A percentile compares a stretch with the other conserved stretches of the same genome.
phyloP scores from a whole-genome alignment of 2,113 vertebrate species.

The Oncorhynchus keta region DNA sequence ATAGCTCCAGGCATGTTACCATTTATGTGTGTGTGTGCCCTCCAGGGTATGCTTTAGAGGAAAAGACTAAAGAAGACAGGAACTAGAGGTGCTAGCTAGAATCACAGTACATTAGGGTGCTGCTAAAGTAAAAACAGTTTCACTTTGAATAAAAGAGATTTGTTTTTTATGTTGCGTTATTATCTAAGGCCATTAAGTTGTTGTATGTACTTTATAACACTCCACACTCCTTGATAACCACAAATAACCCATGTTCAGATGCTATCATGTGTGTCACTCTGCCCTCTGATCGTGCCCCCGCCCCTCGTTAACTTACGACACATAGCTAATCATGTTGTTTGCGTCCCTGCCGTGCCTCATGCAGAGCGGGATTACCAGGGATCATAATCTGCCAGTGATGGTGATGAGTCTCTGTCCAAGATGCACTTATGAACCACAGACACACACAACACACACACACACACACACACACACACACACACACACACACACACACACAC shows the following conservation, averaged over 20 bases:
- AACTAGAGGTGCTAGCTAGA: slow-evolving; percentile 6
- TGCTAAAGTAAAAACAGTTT: slow-evolving; percentile 8
- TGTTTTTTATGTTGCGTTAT: neutral
- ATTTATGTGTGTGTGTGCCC: slow-evolving; percentile 60
- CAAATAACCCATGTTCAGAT: slow-evolving; percentile 60
- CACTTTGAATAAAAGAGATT: neutral
- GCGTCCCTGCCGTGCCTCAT: slow-evolving; percentile 89
- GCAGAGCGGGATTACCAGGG: slow-evolving; percentile 79
- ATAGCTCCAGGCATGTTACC: slow-evolving; percentile 74
- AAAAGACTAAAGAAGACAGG: slow-evolving; percentile 62
- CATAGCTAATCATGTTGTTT: slow-evolving; percentile 86
- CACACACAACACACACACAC: slow-evolving; percentile 6
- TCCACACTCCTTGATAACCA: slow-evolving; percentile 24
- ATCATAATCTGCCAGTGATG: slow-evolving; percentile 58
- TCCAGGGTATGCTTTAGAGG: slow-evolving; percentile 73
- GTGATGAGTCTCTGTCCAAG: slow-evolving; percentile 31
- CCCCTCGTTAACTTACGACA: slow-evolving; percentile 71
- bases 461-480: neutral
- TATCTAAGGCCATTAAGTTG: no score
- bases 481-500: slow-evolving; percentile 2
- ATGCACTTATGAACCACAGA: slow-evolving; percentile 1
- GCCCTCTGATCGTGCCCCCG: slow-evolving; percentile 83
- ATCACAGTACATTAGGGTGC: neutral
- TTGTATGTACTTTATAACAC: no score
- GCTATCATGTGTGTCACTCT: slow-evolving; percentile 82